Conservation (phyloP, 2,797 vertebrate species). For the Hydrocynus forskahlii region DNA sequence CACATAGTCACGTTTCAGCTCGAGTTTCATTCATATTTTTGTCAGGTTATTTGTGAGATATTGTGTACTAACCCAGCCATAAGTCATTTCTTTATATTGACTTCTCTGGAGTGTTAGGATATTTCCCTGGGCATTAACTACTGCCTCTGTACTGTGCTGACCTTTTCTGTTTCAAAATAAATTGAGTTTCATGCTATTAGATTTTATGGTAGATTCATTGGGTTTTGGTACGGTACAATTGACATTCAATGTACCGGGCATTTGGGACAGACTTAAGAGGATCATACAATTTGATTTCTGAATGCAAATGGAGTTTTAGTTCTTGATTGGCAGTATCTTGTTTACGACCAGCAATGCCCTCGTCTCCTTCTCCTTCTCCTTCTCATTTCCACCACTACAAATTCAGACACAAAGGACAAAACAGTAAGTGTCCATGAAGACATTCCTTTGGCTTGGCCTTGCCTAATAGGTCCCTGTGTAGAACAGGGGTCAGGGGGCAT, state of each 20-base stretch:
- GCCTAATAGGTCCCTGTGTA: constrained; percentile 50
- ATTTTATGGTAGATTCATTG: constrained; percentile 54
- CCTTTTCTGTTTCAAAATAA: constrained; percentile 59
- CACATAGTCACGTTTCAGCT: background rate
- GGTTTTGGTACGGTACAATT: constrained; percentile 67
- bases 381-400: constrained; percentile 8
- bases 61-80: background rate
- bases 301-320: constrained; percentile 13
- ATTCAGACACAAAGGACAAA: constrained; percentile 33
- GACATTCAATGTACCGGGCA: constrained; percentile 68
- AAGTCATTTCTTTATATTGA: constrained; percentile 8
- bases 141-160: constrained; percentile 11
- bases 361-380: background rate
- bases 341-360: constrained; percentile 28
- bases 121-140: constrained; percentile 19
- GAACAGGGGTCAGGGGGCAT: constrained; percentile 28
- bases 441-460: background rate
- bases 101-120: constrained; percentile 8
- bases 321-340: constrained; percentile 23
- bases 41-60: background rate
- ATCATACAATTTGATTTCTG: constrained; percentile 36
- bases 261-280: constrained; percentile 22
- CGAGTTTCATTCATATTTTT: background rate
- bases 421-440: constrained; percentile 3
- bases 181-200: constrained; percentile 50